A percentile compares a stretch with the other conserved stretches of the same genome.
Conservation (phyloP, 2,888 invertebrate genomes). For the Mantis religiosa region DNA sequence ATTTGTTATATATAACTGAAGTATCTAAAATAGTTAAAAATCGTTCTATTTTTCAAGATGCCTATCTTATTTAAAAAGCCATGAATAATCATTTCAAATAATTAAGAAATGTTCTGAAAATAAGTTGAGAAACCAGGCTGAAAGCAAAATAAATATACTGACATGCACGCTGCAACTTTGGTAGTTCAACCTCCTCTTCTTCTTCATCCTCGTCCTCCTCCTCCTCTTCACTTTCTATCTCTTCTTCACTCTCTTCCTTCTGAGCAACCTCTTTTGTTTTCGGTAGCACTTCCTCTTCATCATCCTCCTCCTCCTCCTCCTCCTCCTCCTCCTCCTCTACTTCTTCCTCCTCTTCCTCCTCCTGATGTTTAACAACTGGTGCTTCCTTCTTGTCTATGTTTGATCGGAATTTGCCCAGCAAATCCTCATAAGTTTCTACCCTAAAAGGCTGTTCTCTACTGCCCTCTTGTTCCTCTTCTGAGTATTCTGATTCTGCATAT, state of each 20-base stretch:
- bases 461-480: conserved; percentile 31
- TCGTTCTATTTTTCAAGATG: neutral
- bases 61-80: neutral
- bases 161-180: conserved; percentile 18
- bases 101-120: neutral
- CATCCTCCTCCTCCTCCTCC: conserved; percentile 35
- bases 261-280: conserved; percentile 34
- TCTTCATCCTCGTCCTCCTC: conserved; percentile 37
- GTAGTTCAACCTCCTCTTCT: conserved; percentile 26
- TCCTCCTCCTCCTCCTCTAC: conserved; percentile 34
- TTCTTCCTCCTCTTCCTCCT: conserved; percentile 35
- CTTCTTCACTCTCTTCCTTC: conserved; percentile 43
- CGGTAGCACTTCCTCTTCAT: conserved; percentile 36
- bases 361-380: conserved; percentile 3
- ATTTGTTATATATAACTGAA: no score
- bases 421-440: conserved; percentile 26
- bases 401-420: conserved; percentile 47
- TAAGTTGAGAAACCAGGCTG: neutral
- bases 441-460: conserved; percentile 36
- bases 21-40: neutral
- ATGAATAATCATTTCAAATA: neutral
- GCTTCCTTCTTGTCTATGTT: conserved; percentile 32
- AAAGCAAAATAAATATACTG: neutral
- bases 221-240: conserved; percentile 43
- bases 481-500: conserved; percentile 20